Conservation (phyloP, 2,888 invertebrate genomes). For the Pyrrhosoma nymphula region DNA sequence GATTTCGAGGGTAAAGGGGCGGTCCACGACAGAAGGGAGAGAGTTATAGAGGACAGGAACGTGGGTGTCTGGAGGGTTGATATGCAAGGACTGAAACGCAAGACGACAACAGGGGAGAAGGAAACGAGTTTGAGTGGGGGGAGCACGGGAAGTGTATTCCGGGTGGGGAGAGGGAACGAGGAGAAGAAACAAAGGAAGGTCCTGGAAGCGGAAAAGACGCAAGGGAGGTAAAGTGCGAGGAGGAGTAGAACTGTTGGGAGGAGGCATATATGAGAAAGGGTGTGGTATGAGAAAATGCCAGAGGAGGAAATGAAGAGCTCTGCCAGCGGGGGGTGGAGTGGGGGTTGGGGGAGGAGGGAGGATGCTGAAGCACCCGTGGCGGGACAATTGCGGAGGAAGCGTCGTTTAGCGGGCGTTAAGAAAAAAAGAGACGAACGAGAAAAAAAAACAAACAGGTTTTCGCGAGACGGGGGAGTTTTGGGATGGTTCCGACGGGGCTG, state of each 20-base stretch:
- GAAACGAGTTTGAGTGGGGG: neutral
- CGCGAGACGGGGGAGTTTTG: neutral
- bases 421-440: neutral
- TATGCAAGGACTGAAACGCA: neutral
- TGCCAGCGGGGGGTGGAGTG: neutral
- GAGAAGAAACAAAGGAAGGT: neutral
- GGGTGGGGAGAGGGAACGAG: neutral
- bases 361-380: neutral
- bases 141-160: neutral
- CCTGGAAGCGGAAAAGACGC: neutral
- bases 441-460: neutral
- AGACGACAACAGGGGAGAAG: neutral
- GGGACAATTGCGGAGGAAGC: constrained; percentile 27
- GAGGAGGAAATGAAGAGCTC: neutral
- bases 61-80: neutral
- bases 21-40: neutral
- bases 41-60: neutral
- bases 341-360: no score
- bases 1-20: no score
- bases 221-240: neutral
- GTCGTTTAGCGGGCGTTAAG: neutral
- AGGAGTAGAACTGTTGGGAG: neutral
- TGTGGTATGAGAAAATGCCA: neutral
- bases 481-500: neutral
- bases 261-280: neutral